These are phyloP conservation scores for Cyphomyrmex costatus DNA, from an alignment of 1,140 invertebrate genomes.

Conservation along the genomic window DNA sequence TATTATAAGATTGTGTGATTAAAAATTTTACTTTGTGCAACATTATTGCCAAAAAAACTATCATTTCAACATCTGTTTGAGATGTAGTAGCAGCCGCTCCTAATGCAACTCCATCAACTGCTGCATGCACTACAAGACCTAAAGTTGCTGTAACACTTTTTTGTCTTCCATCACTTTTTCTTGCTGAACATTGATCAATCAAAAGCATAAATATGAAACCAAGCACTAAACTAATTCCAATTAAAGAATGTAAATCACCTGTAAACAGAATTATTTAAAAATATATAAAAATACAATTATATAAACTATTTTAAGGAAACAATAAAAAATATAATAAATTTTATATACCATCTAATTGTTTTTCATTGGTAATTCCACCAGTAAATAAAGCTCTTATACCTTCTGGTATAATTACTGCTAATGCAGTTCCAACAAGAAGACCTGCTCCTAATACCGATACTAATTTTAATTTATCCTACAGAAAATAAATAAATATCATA, in stretches of 20 bases:
- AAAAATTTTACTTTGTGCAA: slow-evolving; percentile 94
- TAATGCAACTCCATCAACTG: slow-evolving; percentile 98
- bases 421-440: slow-evolving; percentile 98
- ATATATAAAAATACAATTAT: too few relatives aligned
- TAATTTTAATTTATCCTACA: slow-evolving; percentile 96
- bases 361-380: slow-evolving; percentile 52
- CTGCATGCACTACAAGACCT: slow-evolving; percentile 98
- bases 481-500: slow-evolving; percentile 79
- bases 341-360: slow-evolving; percentile 62
- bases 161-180: slow-evolving; percentile 90
- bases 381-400: slow-evolving; percentile 95
- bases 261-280: slow-evolving; percentile 64
- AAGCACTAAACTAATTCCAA: slow-evolving; percentile 92
- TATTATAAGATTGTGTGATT: background rate
- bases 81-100: slow-evolving; percentile 98
- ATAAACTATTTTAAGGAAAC: background rate
- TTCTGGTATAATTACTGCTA: slow-evolving; percentile 99
- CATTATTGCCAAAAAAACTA: slow-evolving; percentile 99
- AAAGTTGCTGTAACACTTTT: slow-evolving; percentile 96
- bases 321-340: slow-evolving; percentile 25
- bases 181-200: slow-evolving; percentile 95
- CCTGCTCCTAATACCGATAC: slow-evolving; percentile 98
- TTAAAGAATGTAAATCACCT: slow-evolving; percentile 89
- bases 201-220: slow-evolving; percentile 99
- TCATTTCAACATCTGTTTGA: slow-evolving; percentile 98